phyloP scores from a whole-genome alignment of 23 tunicate species.

The Trididemnum nubilum region DNA sequence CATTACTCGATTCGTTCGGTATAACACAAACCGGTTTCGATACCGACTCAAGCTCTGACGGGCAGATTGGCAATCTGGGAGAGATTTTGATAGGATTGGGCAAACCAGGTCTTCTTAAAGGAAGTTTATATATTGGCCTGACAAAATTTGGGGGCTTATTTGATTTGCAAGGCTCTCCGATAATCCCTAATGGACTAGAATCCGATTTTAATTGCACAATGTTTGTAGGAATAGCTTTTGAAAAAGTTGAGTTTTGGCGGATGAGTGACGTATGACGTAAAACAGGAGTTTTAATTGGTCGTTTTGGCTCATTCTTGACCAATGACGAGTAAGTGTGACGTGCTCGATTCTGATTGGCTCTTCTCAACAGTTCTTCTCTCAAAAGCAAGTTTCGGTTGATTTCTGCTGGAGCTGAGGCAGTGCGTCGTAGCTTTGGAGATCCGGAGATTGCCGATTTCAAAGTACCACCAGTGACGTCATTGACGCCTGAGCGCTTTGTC shows the following conservation, averaged over 20 bases:
- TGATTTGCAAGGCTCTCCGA: neutral
- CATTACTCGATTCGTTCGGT: neutral
- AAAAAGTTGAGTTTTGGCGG: neutral
- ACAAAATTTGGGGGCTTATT: neutral
- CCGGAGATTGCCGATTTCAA: no score
- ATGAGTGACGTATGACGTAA: neutral
- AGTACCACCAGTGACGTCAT: neutral
- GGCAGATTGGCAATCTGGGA: neutral
- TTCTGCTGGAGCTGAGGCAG: conserved; percentile 4
- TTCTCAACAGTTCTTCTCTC: neutral
- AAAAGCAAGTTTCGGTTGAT: neutral
- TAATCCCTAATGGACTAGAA: neutral
- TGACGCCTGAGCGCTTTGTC: neutral
- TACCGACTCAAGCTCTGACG: neutral
- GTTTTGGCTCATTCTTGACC: neutral
- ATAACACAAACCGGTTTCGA: neutral
- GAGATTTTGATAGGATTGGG: neutral
- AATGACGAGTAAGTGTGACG: neutral
- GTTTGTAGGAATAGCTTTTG: no score
- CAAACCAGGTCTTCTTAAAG: neutral
- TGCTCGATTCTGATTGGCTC: neutral
- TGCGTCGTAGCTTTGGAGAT: neutral
- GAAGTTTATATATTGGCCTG: neutral
- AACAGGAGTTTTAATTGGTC: neutral
- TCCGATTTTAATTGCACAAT: neutral